A percentile compares a stretch with the other conserved stretches of the same genome.
Conservation (phyloP, 2,113 vertebrate species). For the Lipotes vexillifer region DNA sequence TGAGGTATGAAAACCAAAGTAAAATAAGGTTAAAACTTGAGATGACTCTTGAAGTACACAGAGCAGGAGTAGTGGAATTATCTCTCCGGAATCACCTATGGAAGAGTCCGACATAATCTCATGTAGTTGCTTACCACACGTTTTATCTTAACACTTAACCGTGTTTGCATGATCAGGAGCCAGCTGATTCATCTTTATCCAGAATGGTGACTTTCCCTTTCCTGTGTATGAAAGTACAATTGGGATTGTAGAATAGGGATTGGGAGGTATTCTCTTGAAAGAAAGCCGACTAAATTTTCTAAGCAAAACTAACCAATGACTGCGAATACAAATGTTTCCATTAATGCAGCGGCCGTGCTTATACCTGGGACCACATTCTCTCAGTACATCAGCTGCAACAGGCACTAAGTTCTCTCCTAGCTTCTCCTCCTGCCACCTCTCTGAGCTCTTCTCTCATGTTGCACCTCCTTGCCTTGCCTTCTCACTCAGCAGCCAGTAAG, state of each 20-base stretch:
- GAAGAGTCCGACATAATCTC: not conserved
- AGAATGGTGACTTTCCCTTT: not conserved
- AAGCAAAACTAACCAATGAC: not conserved
- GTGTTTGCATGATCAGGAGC: not conserved
- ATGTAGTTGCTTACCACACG: not conserved
- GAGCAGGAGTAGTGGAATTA: not conserved
- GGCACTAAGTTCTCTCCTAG: not conserved
- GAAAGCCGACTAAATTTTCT: not conserved
- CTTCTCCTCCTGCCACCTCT: not conserved
- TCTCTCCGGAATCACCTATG: not conserved
- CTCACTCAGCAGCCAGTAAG: not conserved
- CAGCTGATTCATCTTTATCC: not conserved
- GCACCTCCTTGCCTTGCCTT: not conserved
- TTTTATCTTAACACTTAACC: not conserved
- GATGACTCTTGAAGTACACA: not conserved
- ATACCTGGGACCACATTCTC: not conserved
- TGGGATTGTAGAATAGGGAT: too few species aligned
- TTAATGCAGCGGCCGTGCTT: not conserved
- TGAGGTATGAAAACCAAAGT: not conserved
- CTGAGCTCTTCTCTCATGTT: not conserved
- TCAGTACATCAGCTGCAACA: rapidly evolving
- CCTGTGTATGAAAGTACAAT: not conserved
- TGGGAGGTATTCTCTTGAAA: not conserved
- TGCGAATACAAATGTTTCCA: not conserved
- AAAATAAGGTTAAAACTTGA: not conserved